Base-by-base conservation (phyloP, 2,113 vertebrate genomes). In the Lamprotornis superbus region DNA sequence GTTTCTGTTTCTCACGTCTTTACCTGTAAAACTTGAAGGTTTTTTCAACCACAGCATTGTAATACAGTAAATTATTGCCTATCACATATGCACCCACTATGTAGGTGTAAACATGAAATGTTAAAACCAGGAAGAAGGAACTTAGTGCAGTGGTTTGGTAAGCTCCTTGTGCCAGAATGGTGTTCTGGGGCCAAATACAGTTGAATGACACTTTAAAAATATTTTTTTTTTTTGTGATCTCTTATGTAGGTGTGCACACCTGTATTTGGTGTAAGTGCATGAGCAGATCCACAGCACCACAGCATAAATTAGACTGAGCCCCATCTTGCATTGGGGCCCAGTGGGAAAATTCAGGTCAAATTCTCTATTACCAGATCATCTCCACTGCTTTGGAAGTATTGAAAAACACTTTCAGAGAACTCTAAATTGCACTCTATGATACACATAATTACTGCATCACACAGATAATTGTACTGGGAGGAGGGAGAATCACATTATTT, bases 211-310 rank as follows among this genome's bases (percentile, higher is more conserved):
- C 10, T 20, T 83, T 16, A 24, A 65, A 73, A 74, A 23, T 6
- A 3, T 3, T 5, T 24, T 14, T 2, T 4, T 4, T 14, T 30
- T 39, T 40, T 42, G 31, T 74, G 27, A 44, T 37, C 12, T 28
- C 22, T 44, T 7, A 6, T 3, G 16, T 4, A 37, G 39, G 9
- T 31, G 12, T 24, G 13, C 40, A 55, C 19, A 15, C 2, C 3
- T 6, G 2, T 5, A 50, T n/a, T 10, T n/a, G 39, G 4, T 17
- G 10, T 10, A 7, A 2, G 15, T 50, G 12, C 12, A 56, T 8
- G 3, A n/a, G 23, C 0, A 59, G 39, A 42, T 42, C 15, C 35
- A 9, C 40, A 49, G 25, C 25, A 16, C 9, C 49, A 19, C 59
- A 73, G n/a, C 47, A 81, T 22, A 47, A 40, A n/a, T 5, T 20